Conservation (phyloP, 2,113 vertebrate genomes). For the Xenopus laevis region DNA sequence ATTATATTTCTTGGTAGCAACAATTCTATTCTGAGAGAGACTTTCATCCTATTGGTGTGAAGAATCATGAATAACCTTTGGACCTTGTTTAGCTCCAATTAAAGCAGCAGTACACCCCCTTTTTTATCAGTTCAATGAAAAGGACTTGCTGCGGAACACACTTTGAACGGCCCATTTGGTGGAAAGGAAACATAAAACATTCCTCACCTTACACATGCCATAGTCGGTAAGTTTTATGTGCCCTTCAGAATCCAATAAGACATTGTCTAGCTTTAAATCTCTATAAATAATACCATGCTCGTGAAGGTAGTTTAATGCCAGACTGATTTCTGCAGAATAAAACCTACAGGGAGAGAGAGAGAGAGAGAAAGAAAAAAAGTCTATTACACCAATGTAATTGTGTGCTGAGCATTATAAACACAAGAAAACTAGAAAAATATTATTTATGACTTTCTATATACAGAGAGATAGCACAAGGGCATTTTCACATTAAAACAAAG, state of each 20-base stretch:
- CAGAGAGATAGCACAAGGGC: too few species aligned
- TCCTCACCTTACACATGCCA: constrained; percentile 95
- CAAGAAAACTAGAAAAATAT: too few species aligned
- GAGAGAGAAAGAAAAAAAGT: constrained; percentile 15
- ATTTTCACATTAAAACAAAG: too few species aligned
- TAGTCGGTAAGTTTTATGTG: constrained; percentile 99
- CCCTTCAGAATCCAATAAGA: constrained; percentile 93
- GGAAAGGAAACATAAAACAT: constrained; percentile 39
- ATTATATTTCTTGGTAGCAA: too few species aligned
- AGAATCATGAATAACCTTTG: too few species aligned
- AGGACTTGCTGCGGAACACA: too few species aligned
- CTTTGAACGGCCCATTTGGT: neutral
- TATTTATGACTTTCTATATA: too few species aligned
- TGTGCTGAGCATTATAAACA: neutral
- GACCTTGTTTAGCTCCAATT: too few species aligned
- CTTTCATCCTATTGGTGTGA: too few species aligned
- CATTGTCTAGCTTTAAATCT: constrained; percentile 97
- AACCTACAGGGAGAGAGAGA: constrained; percentile 70
- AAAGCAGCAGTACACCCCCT: too few species aligned
- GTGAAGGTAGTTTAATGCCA: constrained; percentile 97
- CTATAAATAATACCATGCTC: constrained; percentile 97
- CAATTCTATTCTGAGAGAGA: too few species aligned
- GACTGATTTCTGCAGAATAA: constrained; percentile 97
- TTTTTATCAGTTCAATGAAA: too few species aligned
- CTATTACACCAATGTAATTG: constrained; percentile 11